phyloP scores from a whole-genome alignment of 2,113 vertebrate genomes.

The Gallinago jamesoni region DNA sequence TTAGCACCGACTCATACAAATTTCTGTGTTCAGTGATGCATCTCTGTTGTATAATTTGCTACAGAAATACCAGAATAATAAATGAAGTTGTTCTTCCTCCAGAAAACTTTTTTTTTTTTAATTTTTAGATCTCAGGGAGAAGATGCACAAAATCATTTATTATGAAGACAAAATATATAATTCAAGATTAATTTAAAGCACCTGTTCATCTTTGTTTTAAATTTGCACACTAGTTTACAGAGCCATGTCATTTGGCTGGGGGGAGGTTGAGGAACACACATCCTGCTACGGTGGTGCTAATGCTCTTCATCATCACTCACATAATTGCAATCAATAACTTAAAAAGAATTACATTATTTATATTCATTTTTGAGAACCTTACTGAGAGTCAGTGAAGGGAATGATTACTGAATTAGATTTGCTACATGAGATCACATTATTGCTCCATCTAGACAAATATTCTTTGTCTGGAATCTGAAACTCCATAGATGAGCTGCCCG shows the following conservation, averaged over 20 bases:
- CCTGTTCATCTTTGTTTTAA: conserved; percentile 18
- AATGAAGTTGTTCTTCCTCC: background rate
- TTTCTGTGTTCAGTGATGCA: background rate
- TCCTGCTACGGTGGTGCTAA: background rate
- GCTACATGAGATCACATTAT: background rate
- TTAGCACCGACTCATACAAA: background rate
- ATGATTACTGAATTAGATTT: background rate
- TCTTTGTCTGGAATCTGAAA: background rate
- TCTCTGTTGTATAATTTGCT: background rate
- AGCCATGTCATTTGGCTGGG: background rate
- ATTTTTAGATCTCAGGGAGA: background rate
- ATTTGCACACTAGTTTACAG: background rate
- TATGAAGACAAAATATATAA: background rate
- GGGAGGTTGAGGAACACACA: background rate
- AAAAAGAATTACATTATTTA: background rate
- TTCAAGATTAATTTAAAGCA: background rate
- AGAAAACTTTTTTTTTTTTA: background rate
- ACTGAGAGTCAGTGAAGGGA: background rate
- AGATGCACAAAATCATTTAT: background rate
- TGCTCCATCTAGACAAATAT: background rate
- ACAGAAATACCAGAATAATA: conserved; percentile 29
- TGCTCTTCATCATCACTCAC: background rate
- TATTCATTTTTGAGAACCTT: background rate
- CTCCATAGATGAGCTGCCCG: background rate
- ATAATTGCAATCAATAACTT: background rate